Evolutionary conservation across 1,140 invertebrate genomes (phyloP).

Genomic region (Heliconius melpomene): DNA sequence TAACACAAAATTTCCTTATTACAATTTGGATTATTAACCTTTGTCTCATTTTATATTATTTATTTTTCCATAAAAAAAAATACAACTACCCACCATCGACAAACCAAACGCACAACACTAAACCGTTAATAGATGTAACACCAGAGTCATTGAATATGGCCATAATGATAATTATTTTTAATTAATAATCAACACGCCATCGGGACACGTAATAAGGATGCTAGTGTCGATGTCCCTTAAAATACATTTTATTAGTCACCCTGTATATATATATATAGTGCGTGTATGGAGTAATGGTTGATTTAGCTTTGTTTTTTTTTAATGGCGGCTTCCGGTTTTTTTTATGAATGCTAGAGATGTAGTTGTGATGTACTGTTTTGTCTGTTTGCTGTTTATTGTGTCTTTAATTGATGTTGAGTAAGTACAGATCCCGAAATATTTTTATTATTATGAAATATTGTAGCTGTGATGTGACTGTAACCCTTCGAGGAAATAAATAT

Average conservation of each 20-base stretch:
- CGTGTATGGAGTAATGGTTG: background rate
- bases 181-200: conserved; percentile 80
- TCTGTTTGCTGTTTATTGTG: background rate
- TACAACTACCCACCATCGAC: background rate
- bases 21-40: too few relatives aligned
- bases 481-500: too few relatives aligned
- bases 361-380: background rate
- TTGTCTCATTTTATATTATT: too few relatives aligned
- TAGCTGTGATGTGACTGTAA: too few relatives aligned
- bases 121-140: conserved; percentile 76
- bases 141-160: conserved; percentile 80
- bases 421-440: too few relatives aligned
- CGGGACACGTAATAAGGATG: conserved; percentile 77
- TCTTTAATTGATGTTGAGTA: conserved; percentile 2
- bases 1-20: background rate
- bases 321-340: background rate
- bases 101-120: conserved; percentile 52
- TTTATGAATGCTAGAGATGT: background rate
- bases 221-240: conserved; percentile 73
- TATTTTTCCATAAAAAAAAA: background rate
- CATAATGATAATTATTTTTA: conserved; percentile 81
- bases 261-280: conserved; percentile 31
- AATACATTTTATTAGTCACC: conserved; percentile 56
- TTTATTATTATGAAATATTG: too few relatives aligned
- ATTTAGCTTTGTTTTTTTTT: conserved; percentile 5